Evolutionary conservation across 2,797 vertebrate genomes (phyloP), one percentile per base, ranked within the genome.

Genomic region (Ctenosaura bakeri): DNA sequence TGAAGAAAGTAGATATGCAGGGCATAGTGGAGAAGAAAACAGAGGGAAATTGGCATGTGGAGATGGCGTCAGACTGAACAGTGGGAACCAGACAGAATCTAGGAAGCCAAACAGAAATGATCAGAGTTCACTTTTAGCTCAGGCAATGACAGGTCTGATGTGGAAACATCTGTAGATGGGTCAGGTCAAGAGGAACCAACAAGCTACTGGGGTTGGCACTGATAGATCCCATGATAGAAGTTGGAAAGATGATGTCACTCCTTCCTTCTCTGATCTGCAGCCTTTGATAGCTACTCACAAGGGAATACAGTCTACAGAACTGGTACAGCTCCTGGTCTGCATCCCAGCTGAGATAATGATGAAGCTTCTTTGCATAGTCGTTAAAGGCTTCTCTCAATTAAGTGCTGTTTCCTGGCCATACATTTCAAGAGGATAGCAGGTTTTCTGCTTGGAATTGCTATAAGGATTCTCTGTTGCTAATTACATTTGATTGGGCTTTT

Each of bases 381-480:
- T 50, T 83, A n/a, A 76, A 76, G 80, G 71, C 38, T 14, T 83
- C 35, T 26, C 38, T 54, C 6, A 26, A 50, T 78, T 78, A 69
- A 56, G 56, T 29, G 18, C 54, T 22, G 24, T 66, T 89, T 71
- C 76, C 83, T 80, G 46, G 8, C 3, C 8, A 92, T 81, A 88
- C 94, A 87, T 94, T 7, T 92, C 88, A 91, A 82, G 59, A 77
- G 87, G 87, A 91, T 56, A 85, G 26, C 77, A 62, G 81, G 71
- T 79, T 85, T 94, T 73, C 79, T 88, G 56, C 89, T 92, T 93
- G 16, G 84, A 88, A 78, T 82, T 90, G n/a, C 92, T 82, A 86
- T 42, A 88, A 93, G 89, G 83, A 94, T 78, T 14, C 35, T 94
- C 95, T 85, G 81, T 90, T 93, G 82, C 91, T 92, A 92, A 91